Base-by-base conservation (phyloP, 1,140 invertebrate genomes). In the Drosophila pallidifrons region DNA sequence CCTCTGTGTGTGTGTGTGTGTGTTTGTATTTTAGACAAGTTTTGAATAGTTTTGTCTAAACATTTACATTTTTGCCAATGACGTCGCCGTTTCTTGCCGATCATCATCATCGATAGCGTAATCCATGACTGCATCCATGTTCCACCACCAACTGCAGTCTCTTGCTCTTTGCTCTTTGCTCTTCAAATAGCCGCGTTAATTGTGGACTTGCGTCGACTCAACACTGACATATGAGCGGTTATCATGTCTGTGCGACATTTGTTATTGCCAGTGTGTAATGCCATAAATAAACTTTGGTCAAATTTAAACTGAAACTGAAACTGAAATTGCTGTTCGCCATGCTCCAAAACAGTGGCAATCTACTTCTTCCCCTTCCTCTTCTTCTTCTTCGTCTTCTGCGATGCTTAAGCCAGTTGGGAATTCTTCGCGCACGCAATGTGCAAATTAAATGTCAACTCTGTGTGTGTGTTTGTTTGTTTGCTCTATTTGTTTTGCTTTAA, bases 61-160 rank as follows among this genome's bases (percentile, higher is more conserved):
- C 85, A 88, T 88, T 88, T 89, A 83, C 77, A 83, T 88, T 82
- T 88, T 81, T 6, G 74, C 78, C 82, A 81, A 86, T 85, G 81
- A 85, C 81, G 81, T 85, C 78, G 81, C 64, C 72, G 61, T 75
- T 74, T 64, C 54, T 63, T 41, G 15, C 46, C 67, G 70, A 73
- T 10, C 49, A 72, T 16, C 49, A 72, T 16, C n/a, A 16, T 57
- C 55, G 43, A 72, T 64, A 35, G 25, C 28, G n/a, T 25, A 32
- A 54, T 54, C 13, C 16, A 73, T 73, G 46, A 59, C 70, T 67
- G 70, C 70, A 68, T 38, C 55, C 49, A 52, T 11, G n/a, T 25
- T n/a, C 25, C 20, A 25, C 20, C 20, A 25, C 20, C 20, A 25
- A 25, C 20, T 25, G 20, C 20, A 25, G 20, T 25, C 20, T 25